A percentile compares a stretch with the other conserved stretches of the same genome.
phyloP scores from a whole-genome alignment of 2,888 invertebrate species.

The Hydriomena furcata region DNA sequence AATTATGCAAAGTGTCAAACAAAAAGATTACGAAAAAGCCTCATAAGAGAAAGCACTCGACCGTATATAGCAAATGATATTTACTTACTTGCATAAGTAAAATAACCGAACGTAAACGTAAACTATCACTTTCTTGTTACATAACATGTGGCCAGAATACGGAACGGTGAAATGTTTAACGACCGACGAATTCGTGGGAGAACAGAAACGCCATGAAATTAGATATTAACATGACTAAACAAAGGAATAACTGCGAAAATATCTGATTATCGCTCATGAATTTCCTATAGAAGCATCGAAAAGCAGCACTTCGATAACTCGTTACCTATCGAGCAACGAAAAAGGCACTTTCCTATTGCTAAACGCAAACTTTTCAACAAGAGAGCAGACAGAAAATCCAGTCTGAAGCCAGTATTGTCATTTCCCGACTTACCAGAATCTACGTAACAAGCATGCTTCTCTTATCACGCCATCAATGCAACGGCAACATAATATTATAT shows the following conservation, averaged over 20 bases:
- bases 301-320: too few species aligned
- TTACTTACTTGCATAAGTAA: slow-evolving; percentile 59
- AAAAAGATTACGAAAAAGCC: slow-evolving; percentile 6
- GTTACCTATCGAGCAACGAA: too few species aligned
- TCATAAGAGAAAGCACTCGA: slow-evolving; percentile 54
- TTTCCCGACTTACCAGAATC: too few species aligned
- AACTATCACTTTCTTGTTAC: slow-evolving; percentile 65
- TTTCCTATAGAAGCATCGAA: too few species aligned
- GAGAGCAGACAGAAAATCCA: too few species aligned
- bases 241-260: background rate
- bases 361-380: too few species aligned
- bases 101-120: slow-evolving; percentile 49
- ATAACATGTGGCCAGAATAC: slow-evolving; percentile 43
- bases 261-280: too few species aligned
- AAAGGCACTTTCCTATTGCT: too few species aligned
- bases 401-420: too few species aligned
- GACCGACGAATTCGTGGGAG: slow-evolving; percentile 27
- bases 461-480: too few species aligned
- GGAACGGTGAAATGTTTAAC: slow-evolving; percentile 35
- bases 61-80: slow-evolving; percentile 43
- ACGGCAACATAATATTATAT: too few species aligned
- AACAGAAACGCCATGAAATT: slow-evolving; percentile 17
- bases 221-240: background rate
- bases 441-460: too few species aligned
- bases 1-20: slow-evolving; percentile 11